phyloP scores from a whole-genome alignment of 2,888 invertebrate species.

The Mayetiola destructor region DNA sequence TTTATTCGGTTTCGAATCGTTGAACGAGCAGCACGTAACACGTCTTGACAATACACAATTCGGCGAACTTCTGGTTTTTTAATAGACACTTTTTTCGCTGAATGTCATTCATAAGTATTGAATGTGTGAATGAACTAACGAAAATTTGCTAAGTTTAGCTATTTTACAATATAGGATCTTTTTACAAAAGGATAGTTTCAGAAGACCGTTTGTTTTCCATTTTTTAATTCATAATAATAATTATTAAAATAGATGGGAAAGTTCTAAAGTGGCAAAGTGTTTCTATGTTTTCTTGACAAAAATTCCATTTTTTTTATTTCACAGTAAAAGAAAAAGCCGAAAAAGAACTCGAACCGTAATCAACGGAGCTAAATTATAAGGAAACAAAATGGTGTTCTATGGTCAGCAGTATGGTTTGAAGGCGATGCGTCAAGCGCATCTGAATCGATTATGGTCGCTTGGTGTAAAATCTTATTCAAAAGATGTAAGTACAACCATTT shows the following conservation, averaged over 20 bases:
- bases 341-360: neutral
- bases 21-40: too few species aligned
- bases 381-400: constrained; percentile 11
- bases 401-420: constrained; percentile 23
- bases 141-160: too few species aligned
- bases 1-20: too few species aligned
- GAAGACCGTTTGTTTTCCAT: neutral
- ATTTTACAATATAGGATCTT: too few species aligned
- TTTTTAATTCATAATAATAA: neutral
- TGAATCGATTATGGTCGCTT: constrained; percentile 29
- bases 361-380: neutral
- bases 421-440: constrained; percentile 27
- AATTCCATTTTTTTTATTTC: neutral
- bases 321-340: neutral
- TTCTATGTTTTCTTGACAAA: neutral
- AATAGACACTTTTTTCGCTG: too few species aligned
- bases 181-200: too few species aligned
- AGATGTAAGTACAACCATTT: constrained; percentile 15
- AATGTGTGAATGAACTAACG: too few species aligned
- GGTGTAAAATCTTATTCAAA: constrained; percentile 33
- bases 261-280: neutral
- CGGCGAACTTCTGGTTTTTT: too few species aligned
- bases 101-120: too few species aligned
- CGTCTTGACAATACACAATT: too few species aligned
- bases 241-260: too few species aligned